A percentile compares a stretch with the other conserved stretches of the same genome.
Evolutionary conservation across 2,113 vertebrate species (phyloP).

Genomic region (Vanacampus margaritifer): DNA sequence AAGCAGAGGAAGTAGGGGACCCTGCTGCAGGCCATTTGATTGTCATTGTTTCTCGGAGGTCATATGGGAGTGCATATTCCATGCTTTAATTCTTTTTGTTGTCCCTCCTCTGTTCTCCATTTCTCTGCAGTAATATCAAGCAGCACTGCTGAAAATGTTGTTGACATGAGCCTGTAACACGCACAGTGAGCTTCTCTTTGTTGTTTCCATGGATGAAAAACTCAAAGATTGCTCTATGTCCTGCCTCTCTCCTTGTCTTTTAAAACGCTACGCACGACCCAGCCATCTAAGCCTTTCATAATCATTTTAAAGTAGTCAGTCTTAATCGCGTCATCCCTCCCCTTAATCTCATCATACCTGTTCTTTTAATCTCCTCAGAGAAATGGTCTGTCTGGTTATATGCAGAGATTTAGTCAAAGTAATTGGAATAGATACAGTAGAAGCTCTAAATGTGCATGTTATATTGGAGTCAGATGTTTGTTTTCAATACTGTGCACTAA

Average conservation of each 20-base stretch:
- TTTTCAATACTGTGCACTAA: slow-evolving; percentile 53
- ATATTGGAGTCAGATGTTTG: slow-evolving; percentile 32
- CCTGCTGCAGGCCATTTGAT: slow-evolving; percentile 67
- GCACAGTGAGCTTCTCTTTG: slow-evolving; percentile 55
- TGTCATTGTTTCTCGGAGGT: slow-evolving; percentile 70
- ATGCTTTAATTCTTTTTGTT: slow-evolving; percentile 59
- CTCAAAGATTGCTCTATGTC: slow-evolving; percentile 60
- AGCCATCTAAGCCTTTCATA: slow-evolving; percentile 70
- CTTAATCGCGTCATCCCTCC: slow-evolving; percentile 70
- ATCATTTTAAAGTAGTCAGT: slow-evolving; percentile 75
- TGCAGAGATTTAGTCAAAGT: slow-evolving; percentile 50
- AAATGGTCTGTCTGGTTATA: slow-evolving; percentile 46
- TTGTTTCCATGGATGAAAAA: slow-evolving; percentile 66
- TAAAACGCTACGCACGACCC: slow-evolving; percentile 55
- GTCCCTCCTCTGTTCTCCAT: slow-evolving; percentile 43
- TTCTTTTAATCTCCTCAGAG: slow-evolving; percentile 70
- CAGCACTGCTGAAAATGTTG: slow-evolving; percentile 50
- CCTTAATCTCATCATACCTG: slow-evolving; percentile 74
- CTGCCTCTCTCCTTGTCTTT: slow-evolving; percentile 51
- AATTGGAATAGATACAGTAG: slow-evolving; percentile 46
- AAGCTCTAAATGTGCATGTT: slow-evolving; percentile 47
- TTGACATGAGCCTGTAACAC: slow-evolving; percentile 62
- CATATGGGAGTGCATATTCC: slow-evolving; percentile 56
- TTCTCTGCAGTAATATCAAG: slow-evolving; percentile 58
- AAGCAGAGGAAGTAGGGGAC: slow-evolving; percentile 38